These are phyloP conservation scores for Adelphocoris suturalis DNA, from an alignment of 2,888 invertebrate genomes.

Conservation along the genomic window DNA sequence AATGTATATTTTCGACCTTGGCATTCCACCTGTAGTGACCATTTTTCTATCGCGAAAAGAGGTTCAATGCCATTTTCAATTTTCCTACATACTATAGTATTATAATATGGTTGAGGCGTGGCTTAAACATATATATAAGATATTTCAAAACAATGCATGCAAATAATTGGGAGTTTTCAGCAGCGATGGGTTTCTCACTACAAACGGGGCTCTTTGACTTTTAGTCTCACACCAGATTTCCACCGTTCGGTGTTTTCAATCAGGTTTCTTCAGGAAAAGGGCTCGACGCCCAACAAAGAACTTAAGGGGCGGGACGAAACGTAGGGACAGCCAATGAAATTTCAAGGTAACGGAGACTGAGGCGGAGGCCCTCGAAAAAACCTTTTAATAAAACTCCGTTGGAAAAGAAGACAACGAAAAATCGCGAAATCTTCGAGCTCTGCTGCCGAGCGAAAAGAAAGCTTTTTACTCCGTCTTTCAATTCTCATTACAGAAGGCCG, in stretches of 20 bases:
- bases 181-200: neutral
- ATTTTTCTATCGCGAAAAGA: no score
- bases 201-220: neutral
- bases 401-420: neutral
- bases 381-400: neutral
- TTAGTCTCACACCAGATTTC: neutral
- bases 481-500: neutral
- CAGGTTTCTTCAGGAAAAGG: neutral
- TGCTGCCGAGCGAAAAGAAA: neutral
- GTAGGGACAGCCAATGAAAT: constrained; percentile 26
- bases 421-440: constrained; percentile 5
- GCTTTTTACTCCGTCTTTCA: neutral
- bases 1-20: no score
- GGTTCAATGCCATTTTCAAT: no score
- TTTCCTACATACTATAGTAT: no score
- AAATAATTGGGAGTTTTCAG: no score
- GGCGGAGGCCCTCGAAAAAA: neutral
- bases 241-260: neutral
- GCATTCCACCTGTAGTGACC: no score
- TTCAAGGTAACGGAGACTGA: neutral
- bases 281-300: neutral
- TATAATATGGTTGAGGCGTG: no score
- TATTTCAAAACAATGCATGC: no score
- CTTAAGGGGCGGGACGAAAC: neutral
- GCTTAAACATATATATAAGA: no score